Conservation (phyloP, 2,113 vertebrate genomes). For the Cariama cristata region DNA sequence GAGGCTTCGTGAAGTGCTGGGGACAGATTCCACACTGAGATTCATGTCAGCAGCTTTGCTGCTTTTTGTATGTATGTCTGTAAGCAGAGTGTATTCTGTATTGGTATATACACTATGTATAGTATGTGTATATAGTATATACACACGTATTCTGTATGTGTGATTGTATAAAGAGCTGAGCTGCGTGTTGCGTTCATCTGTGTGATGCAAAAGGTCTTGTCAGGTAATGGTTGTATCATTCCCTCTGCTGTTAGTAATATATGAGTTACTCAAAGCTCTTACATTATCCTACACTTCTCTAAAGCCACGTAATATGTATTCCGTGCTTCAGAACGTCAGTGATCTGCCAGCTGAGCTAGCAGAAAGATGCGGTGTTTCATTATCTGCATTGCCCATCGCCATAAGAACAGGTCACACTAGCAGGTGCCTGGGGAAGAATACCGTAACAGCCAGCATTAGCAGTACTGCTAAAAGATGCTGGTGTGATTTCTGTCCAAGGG, state of each 20-base stretch:
- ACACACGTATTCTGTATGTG: neutral
- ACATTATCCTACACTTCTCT: neutral
- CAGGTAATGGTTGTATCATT: neutral
- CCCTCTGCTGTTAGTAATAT: neutral
- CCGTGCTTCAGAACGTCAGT: neutral
- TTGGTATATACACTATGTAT: no score
- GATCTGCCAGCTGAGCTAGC: neutral
- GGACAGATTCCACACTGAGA: neutral
- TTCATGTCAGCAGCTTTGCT: neutral
- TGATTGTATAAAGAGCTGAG: neutral
- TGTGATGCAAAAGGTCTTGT: neutral
- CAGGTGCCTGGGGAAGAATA: neutral
- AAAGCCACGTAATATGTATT: neutral
- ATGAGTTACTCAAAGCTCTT: neutral
- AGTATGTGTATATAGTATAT: no score
- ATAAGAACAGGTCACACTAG: neutral
- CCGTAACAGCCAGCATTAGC: neutral
- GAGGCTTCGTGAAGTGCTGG: neutral
- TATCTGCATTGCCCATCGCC: neutral
- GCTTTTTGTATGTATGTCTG: neutral
- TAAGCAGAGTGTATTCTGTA: no score
- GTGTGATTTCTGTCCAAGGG: neutral
- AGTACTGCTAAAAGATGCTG: neutral
- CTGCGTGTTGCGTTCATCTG: neutral
- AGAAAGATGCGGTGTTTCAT: neutral